Evolutionary conservation across 2,113 vertebrate species (phyloP), one percentile per base, ranked within the genome.

Genomic region (Nannobrachium achirus): DNA sequence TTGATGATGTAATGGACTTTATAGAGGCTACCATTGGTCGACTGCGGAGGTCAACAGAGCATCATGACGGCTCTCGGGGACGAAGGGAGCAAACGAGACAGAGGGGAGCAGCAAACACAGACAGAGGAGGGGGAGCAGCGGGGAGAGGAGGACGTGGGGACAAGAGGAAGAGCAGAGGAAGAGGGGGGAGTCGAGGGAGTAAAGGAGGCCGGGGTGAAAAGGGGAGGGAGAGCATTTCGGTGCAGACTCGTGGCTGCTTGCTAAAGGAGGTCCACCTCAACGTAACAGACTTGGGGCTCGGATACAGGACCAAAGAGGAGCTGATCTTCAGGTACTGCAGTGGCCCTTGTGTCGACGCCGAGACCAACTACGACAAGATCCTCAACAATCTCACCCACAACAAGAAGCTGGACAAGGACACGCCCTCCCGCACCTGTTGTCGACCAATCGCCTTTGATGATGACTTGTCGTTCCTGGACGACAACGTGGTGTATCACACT

Each of bases 321-420:
- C 90, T 99, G 13, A 97, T 98, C 79, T 99, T 98, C 75, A 90
- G 95, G 66, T 99, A 98, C 88, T 99, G 97, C 91, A 99, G 96
- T 2, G 97, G 97, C 55, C 96, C 97, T 53, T 99, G 97, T 15
- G 92, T 92, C 0, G 94, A 95, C 38, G 94, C 95, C 0, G 95
- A 98, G 94, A 98, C 96, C 69, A 97, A 93, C 65, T 99, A 99
- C 0, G 97, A 99, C 91, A 97, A 98, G 89, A 99, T 99, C 88
- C 86, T 98, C 66, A 97, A 97, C 90, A 99, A 99, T 71, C 92
- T 99, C 88, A 96, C 95, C n/a, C 95, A 90, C 88, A 96, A 93
- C 88, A 98, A 93, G 87, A 98, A 96, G 91, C 92, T 99, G 80
- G 94, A 92, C 86, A 96, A 92, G 80, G 96, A 98, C 88, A 94